A percentile compares a stretch with the other conserved stretches of the same genome.
These are phyloP conservation scores for Stigmatopora argus DNA, from an alignment of 2,113 vertebrate species.

Conservation along the genomic window DNA sequence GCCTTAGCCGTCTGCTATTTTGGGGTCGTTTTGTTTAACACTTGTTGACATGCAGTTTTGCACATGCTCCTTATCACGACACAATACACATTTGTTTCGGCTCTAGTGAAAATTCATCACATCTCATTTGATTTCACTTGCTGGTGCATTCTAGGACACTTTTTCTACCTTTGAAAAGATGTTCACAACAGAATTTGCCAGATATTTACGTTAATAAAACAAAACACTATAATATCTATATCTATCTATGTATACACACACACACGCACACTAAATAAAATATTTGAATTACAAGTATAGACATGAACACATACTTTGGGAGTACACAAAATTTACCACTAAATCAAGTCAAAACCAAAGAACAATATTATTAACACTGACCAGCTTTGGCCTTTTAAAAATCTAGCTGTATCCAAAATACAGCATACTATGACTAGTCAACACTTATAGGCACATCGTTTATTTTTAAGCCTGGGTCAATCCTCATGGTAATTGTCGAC, in stretches of 20 bases:
- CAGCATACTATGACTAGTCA: too few relatives aligned
- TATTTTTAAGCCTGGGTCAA: not conserved
- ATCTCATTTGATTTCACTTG: conserved; percentile 4
- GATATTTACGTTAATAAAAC: not conserved
- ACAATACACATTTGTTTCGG: conserved; percentile 10
- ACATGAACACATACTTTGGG: too few relatives aligned
- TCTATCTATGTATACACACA: too few relatives aligned
- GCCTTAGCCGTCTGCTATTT: conserved; percentile 19
- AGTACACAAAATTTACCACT: too few relatives aligned
- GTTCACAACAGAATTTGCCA: conserved; percentile 6
- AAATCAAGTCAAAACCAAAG: too few relatives aligned
- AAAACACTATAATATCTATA: too few relatives aligned
- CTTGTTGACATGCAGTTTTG: conserved; percentile 18
- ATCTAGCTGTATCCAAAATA: too few relatives aligned
- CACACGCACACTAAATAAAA: too few relatives aligned
- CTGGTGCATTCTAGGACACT: not conserved
- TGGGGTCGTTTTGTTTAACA: conserved; percentile 21
- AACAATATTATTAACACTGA: too few relatives aligned
- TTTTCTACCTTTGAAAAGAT: conserved; percentile 2
- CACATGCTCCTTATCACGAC: not conserved
- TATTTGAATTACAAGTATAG: too few relatives aligned
- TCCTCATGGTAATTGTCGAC: not conserved
- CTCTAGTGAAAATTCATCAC: not conserved
- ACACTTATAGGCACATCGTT: not conserved
- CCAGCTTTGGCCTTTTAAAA: too few relatives aligned